Percentiles rank a stretch among this genome's conserved stretches.
Conservation (phyloP, 2,797 vertebrate species). For the Diplodus sargus region DNA sequence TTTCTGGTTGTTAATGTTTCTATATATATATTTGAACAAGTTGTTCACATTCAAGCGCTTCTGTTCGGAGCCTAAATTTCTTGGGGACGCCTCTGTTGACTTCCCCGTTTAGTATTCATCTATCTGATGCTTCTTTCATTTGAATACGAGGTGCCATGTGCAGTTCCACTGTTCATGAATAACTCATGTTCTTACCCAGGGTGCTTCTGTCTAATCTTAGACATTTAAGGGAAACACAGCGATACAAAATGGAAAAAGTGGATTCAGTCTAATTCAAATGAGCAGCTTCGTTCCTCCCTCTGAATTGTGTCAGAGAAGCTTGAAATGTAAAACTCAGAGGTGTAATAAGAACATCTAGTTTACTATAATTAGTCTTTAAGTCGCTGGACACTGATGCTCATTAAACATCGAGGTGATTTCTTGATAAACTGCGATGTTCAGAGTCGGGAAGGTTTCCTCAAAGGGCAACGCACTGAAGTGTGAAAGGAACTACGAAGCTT, state of each 20-base stretch:
- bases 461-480: too few species aligned
- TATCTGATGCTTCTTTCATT: conserved; percentile 70
- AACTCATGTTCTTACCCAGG: conserved; percentile 70
- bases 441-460: too few species aligned
- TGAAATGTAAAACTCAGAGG: conserved; percentile 4
- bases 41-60: conserved; percentile 30
- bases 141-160: conserved; percentile 75
- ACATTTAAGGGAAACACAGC: conserved; percentile 69
- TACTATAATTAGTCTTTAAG: not conserved
- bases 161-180: conserved; percentile 79
- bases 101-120: conserved; percentile 62
- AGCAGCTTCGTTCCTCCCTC: conserved; percentile 31
- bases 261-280: conserved; percentile 63
- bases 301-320: conserved; percentile 28
- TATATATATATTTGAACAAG: conserved; percentile 56
- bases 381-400: not conserved
- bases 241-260: conserved; percentile 61
- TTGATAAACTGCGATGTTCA: too few species aligned
- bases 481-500: too few species aligned
- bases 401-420: not conserved
- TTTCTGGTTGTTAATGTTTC: conserved; percentile 52
- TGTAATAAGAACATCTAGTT: not conserved
- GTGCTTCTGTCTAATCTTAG: conserved; percentile 75
- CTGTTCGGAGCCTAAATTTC: conserved; percentile 50
- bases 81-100: conserved; percentile 49